phyloP scores from a whole-genome alignment of 1,140 invertebrate species.

The Thalassaphorura encarpata region DNA sequence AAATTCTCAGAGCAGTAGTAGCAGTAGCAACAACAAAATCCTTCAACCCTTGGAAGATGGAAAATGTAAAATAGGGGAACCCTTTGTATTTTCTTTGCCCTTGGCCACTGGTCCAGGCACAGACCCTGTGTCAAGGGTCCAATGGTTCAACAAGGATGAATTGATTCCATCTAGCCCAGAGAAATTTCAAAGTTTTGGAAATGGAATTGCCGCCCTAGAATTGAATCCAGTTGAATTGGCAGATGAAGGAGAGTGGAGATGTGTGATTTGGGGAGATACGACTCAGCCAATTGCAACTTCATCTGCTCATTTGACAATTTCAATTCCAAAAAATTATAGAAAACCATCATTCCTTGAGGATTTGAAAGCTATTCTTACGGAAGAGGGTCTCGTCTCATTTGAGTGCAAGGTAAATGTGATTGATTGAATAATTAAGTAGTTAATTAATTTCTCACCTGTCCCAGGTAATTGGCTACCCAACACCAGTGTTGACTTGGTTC shows the following conservation, averaged over 20 bases:
- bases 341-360: constrained; percentile 81
- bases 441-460: no score
- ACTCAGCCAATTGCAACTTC: not conserved
- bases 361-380: constrained; percentile 72
- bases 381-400: constrained; percentile 81
- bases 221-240: constrained; percentile 57
- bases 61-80: constrained; percentile 23
- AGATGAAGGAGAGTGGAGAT: constrained; percentile 82
- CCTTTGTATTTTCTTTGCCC: constrained; percentile 5
- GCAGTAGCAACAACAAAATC: constrained; percentile 13
- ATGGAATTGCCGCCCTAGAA: constrained; percentile 22
- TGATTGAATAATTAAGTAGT: no score
- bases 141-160: constrained; percentile 16
- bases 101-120: no score
- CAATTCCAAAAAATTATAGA: constrained; percentile 75
- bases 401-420: constrained; percentile 64
- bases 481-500: constrained; percentile 48
- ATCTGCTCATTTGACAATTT: constrained; percentile 7
- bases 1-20: not conserved
- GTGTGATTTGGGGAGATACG: constrained; percentile 37
- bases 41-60: constrained; percentile 18
- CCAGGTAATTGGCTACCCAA: not conserved
- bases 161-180: not conserved
- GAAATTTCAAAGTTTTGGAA: not conserved
- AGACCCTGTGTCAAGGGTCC: constrained; percentile 5